Conservation (phyloP, 2,888 invertebrate genomes). For the Cactoblastis cactorum region DNA sequence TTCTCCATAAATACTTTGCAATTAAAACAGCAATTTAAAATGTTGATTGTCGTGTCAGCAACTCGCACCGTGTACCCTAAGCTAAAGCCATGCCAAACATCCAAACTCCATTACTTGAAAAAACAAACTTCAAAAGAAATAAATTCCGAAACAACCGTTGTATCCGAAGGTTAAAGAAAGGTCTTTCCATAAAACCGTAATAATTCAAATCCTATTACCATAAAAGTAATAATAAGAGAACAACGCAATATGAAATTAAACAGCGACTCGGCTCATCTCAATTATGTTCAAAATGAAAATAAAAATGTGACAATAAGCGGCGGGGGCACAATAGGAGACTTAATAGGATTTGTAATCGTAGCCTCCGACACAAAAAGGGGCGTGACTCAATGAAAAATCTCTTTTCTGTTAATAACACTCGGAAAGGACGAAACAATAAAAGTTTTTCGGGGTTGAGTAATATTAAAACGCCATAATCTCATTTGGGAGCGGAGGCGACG, state of each 20-base stretch:
- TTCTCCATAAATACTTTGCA: no score
- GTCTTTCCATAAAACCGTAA: conserved; percentile 23
- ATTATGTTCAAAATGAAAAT: conserved; percentile 60
- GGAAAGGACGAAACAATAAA: conserved; percentile 65
- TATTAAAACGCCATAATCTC: conserved; percentile 73
- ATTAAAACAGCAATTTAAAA: no score
- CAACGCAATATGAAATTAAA: conserved; percentile 58
- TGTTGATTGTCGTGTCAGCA: neutral
- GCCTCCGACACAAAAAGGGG: conserved; percentile 46
- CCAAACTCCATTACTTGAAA: neutral
- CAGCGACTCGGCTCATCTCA: conserved; percentile 53
- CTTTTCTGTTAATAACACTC: conserved; percentile 58
- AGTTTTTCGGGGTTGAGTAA: conserved; percentile 59
- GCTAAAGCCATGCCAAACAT: conserved; percentile 2
- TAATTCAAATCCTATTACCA: conserved; percentile 32
- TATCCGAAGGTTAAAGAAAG: conserved; percentile 26
- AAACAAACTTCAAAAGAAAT: conserved; percentile 12
- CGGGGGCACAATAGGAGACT: conserved; percentile 45
- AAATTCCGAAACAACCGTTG: conserved; percentile 22
- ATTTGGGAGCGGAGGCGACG: conserved; percentile 46
- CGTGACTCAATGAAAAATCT: conserved; percentile 66
- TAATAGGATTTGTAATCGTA: conserved; percentile 66
- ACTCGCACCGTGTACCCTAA: neutral
- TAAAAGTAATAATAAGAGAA: conserved; percentile 52
- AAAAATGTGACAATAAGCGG: conserved; percentile 53